Conservation (phyloP, 2,888 invertebrate genomes). For the Argynnis bischoffii region DNA sequence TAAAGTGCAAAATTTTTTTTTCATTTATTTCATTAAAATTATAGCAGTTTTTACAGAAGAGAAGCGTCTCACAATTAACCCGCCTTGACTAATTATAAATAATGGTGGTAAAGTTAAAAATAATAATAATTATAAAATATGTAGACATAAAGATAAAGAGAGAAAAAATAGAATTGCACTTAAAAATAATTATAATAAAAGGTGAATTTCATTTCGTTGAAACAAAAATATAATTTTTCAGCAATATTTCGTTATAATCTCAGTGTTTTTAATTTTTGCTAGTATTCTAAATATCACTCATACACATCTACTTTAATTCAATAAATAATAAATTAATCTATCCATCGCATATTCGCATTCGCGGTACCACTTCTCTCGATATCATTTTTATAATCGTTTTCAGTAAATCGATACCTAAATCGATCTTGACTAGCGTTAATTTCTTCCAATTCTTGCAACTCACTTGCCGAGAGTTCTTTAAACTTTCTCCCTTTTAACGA, state of each 20-base stretch:
- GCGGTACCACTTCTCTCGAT: conserved; percentile 46
- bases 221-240: not conserved
- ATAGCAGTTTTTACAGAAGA: no score
- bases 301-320: not conserved
- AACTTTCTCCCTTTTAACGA: conserved; percentile 61
- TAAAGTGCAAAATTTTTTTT: no score
- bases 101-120: no score
- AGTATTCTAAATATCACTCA: not conserved
- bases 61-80: no score
- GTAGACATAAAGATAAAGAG: no score
- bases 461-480: conserved; percentile 59
- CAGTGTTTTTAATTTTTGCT: conserved; percentile 1
- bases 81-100: no score
- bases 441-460: conserved; percentile 63
- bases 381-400: conserved; percentile 64
- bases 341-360: conserved; percentile 58
- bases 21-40: no score
- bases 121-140: no score
- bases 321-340: conserved; percentile 51
- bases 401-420: conserved; percentile 63
- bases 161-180: no score
- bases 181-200: no score
- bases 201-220: not conserved
- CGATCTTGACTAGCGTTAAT: conserved; percentile 67
- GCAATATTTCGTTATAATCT: not conserved